Evolutionary conservation across 2,888 invertebrate species (phyloP), one percentile per base, ranked within the genome.

Genomic region (Mimachlamys varia): DNA sequence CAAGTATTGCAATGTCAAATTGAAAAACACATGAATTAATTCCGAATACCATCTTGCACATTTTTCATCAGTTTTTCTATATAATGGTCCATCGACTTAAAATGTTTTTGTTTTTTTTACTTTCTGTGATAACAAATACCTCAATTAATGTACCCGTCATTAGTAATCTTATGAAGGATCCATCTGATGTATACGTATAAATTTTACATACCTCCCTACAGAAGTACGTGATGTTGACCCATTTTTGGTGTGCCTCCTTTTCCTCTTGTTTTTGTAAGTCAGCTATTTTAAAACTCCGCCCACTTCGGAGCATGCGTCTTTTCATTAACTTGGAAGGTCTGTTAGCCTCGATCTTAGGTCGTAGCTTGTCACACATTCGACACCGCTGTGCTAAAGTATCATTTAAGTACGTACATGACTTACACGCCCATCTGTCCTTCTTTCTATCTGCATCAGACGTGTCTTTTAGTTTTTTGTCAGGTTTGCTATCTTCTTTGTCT

Each of bases 171-270:
- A 44, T 44, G 7, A 44, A 44, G 3, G 44, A 44, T 44, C 7
- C 3, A 44, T 44, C 44, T 44, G 4, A 44, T 44, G 44, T 44
- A 44, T 5, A 44, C 44, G 4, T 44, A 5, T 44, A 3, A 44
- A 44, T 44, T 5, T 3, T 44, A 44, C 44, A 44, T 44, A 44
- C 44, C 44, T 44, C 44, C 33, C 76, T 7, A 76, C 76, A 76
- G 33, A 27, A 76, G 33, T 76, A 76, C 7, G 76, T 76, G 27
- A 76, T 76, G 76, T 76, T 76, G 76, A 76, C 76, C 76, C 76
- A 76, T 12, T 76, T 76, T 33, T 76, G 27, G 76, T 76, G 76
- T 33, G 76, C 76, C 33, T 76, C 76, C 17, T 76, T 76, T 76
- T 76, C 76, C 22, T 76, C 76, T 76, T 76, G 33, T 27, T 76